Base-by-base conservation (phyloP, 2,113 vertebrate genomes). In the Apodemus sylvaticus region DNA sequence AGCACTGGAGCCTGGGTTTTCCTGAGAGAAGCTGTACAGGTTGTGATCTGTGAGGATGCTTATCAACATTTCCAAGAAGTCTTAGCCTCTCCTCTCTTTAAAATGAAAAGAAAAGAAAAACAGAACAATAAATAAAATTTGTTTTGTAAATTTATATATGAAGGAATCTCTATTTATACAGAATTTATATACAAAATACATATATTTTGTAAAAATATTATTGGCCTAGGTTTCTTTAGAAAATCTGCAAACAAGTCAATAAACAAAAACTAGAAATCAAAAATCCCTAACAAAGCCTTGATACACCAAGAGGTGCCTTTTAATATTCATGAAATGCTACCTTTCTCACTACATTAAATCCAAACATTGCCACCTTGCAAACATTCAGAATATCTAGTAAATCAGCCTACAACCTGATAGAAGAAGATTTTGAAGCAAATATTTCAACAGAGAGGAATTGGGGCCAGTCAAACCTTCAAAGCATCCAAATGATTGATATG, bases 291-390 rank as follows among this genome's bases (percentile, higher is more conserved):
- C n/a, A 79, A 81, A 70, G 66, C 51, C 74, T 95, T 86, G 71
- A 2, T 39, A 60, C 7, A 16, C 8, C 36, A 20, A 9, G n/a
- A 71, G 26, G 62, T 51, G 29, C 70, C 17, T 86, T 81, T 96
- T 91, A 94, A 89, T 77, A 85, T 91, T 81, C 86, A 26, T 76
- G 71, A 74, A 88, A 86, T 60, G 60, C 17, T 71, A 93, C 55
- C 31, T 88, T 82, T 36, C 55, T 95, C 55, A 70, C 45, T 82
- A 36, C 22, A 53, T 87, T 76, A 82, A 76, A n/a, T 53, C 51
- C 16, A 71, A 19, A 58, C 34, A 51, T 55, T 1, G 11, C 36
- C 48, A 10, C 51, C 81, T 85, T 87, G 42, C 14, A 62, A 77
- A 92, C 31, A 39, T 29, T 66, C 66, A 66, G 24, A 79, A 71